Percentiles rank a stretch among this genome's conserved stretches.
Evolutionary conservation across 2,797 vertebrate genomes (phyloP).

Genomic region (Mormyrus proboscirostris): DNA sequence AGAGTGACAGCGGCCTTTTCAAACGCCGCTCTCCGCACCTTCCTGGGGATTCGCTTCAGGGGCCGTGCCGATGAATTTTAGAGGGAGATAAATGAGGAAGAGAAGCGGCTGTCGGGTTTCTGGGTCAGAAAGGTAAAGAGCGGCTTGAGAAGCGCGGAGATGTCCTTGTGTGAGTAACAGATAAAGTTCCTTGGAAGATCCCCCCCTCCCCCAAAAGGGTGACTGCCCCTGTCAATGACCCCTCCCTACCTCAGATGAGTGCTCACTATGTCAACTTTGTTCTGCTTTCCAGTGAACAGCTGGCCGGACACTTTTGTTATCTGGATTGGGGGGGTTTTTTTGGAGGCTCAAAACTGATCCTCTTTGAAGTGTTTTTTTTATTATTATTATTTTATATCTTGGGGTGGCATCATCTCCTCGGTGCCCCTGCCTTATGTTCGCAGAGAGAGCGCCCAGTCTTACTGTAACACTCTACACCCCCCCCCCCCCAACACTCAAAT

Average conservation of each 20-base stretch:
- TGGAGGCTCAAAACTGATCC: neutral
- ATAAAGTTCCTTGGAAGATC: neutral
- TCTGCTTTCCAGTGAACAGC: neutral
- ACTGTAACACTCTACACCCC: neutral
- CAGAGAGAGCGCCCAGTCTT: neutral
- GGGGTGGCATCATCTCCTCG: neutral
- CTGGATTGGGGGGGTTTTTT: neutral
- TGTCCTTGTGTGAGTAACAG: neutral
- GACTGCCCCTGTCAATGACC: neutral
- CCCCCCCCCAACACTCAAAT: no score
- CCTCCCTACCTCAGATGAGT: neutral
- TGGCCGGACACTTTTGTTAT: neutral
- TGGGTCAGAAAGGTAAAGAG: neutral
- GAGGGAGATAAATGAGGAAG: neutral
- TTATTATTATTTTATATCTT: neutral
- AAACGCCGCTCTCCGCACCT: neutral
- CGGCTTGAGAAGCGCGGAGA: neutral
- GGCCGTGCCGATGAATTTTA: neutral
- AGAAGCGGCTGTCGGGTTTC: neutral
- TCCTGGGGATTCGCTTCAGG: neutral
- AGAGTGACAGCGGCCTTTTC: neutral
- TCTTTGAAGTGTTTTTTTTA: neutral
- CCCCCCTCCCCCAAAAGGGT: neutral
- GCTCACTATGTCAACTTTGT: neutral
- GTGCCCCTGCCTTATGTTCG: neutral